phyloP scores from a whole-genome alignment of 2,113 vertebrate genomes.

The Mustela lutreola region DNA sequence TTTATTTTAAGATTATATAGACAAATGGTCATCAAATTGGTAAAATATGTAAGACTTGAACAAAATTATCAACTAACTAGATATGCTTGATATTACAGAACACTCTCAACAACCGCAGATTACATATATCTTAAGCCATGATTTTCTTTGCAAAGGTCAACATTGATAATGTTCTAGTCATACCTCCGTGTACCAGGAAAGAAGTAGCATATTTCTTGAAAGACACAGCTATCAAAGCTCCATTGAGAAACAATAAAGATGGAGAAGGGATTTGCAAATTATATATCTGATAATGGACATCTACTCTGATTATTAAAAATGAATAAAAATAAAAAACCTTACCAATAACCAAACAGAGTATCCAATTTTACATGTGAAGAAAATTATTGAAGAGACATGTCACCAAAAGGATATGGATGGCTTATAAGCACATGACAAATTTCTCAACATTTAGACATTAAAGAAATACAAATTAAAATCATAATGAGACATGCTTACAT shows the following conservation, averaged over 20 bases:
- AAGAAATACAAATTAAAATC: neutral
- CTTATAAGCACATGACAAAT: neutral
- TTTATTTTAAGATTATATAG: neutral
- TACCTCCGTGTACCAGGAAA: neutral
- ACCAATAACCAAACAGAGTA: neutral
- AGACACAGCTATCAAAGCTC: neutral
- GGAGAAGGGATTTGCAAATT: neutral
- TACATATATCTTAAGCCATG: rapidly evolving
- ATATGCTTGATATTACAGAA: neutral
- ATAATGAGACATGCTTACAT: neutral
- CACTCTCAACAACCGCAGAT: neutral
- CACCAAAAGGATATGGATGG: neutral
- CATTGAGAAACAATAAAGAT: neutral
- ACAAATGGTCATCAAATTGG: neutral
- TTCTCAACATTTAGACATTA: neutral
- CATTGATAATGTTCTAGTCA: too few species aligned
- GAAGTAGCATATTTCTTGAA: neutral
- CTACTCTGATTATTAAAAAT: neutral
- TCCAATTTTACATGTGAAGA: neutral
- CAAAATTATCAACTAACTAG: neutral
- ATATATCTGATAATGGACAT: neutral
- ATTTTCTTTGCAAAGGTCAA: too few species aligned
- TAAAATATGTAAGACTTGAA: neutral
- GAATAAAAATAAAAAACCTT: neutral
- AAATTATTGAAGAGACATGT: neutral